Evolutionary conservation across 2,888 invertebrate genomes (phyloP).

Genomic region (Crossocerus cetratus): DNA sequence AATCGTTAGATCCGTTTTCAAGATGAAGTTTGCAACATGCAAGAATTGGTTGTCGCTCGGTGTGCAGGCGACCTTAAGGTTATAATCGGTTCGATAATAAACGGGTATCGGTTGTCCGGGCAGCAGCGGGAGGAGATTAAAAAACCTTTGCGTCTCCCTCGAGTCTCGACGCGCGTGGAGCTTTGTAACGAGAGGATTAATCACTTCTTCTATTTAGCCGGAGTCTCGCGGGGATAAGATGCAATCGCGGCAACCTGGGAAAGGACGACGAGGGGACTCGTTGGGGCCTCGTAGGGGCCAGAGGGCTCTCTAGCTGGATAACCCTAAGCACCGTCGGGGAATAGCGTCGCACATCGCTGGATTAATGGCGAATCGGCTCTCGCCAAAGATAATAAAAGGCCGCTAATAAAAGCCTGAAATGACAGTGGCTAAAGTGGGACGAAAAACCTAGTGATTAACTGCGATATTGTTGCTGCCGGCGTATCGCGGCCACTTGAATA

Average conservation of each 20-base stretch:
- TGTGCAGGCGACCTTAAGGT: conserved; percentile 8
- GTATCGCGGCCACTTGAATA: no score
- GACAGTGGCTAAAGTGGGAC: no score
- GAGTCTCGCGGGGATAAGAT: conserved; percentile 25
- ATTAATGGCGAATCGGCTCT: conserved; percentile 31
- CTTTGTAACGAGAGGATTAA: conserved; percentile 38
- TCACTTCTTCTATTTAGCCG: conserved; percentile 32
- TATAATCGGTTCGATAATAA: conserved; percentile 35
- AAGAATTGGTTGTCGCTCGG: no score
- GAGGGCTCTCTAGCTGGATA: no score
- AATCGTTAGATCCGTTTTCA: no score
- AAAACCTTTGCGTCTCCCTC: no score
- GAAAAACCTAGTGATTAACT: no score
- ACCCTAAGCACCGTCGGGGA: conserved; percentile 7
- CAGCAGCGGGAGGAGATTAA: conserved; percentile 34
- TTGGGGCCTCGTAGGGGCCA: no score
- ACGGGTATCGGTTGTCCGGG: conserved; percentile 33
- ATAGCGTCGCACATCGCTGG: conserved; percentile 35
- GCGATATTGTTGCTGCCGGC: no score
- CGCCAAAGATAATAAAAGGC: conserved; percentile 5
- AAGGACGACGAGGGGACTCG: conserved; percentile 19
- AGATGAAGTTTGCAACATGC: no score
- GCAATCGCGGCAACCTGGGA: conserved; percentile 26
- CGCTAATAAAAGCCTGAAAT: no score
- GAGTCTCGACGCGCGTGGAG: no score